phyloP scores from a whole-genome alignment of 2,797 vertebrate genomes.

The Allenopithecus nigroviridis region DNA sequence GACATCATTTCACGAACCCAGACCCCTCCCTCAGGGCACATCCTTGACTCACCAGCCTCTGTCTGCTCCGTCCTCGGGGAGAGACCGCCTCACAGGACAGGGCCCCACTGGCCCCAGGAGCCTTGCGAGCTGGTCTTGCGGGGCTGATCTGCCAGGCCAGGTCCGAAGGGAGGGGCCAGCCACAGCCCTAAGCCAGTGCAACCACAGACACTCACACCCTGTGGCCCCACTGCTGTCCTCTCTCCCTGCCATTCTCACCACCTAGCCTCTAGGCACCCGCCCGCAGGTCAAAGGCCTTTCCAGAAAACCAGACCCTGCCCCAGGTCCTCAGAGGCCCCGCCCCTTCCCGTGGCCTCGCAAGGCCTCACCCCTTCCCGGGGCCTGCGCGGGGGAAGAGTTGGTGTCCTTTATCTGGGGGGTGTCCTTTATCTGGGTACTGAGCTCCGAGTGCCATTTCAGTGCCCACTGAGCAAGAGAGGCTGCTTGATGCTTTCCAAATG shows the following conservation, averaged over 20 bases:
- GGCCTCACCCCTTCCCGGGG: too few species aligned
- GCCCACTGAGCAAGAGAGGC: neutral
- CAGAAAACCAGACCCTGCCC: neutral
- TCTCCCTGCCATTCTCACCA: fast-evolving
- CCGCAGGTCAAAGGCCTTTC: neutral
- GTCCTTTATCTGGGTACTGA: neutral
- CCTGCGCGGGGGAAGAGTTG: neutral
- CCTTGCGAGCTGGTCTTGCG: neutral
- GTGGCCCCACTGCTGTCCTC: fast-evolving
- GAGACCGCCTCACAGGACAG: too few species aligned
- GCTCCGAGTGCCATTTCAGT: fast-evolving
- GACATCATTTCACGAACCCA: neutral
- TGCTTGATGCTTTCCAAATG: fast-evolving
- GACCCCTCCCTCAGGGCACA: fast-evolving
- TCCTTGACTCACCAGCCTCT: neutral
- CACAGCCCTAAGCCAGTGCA: neutral
- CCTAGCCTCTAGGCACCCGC: fast-evolving
- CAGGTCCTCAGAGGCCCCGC: neutral
- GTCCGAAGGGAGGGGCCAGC: fast-evolving
- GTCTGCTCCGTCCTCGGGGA: too few species aligned
- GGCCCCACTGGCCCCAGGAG: neutral
- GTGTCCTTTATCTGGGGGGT: neutral
- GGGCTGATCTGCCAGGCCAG: neutral
- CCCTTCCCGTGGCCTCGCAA: neutral
- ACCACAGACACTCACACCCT: neutral